These are phyloP conservation scores for Cataglyphis albicans DNA, from an alignment of 2,888 invertebrate species.

Conservation along the genomic window DNA sequence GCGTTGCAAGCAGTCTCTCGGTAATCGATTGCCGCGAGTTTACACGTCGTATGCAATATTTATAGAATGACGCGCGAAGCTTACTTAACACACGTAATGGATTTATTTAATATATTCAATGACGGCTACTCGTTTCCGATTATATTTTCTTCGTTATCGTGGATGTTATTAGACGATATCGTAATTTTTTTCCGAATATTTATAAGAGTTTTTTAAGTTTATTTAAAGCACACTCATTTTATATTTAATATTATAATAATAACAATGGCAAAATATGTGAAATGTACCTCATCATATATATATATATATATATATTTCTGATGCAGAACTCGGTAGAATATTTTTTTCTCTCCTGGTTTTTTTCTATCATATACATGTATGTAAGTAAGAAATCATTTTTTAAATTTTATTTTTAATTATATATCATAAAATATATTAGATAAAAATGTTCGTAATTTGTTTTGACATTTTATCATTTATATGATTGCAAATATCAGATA, in stretches of 20 bases:
- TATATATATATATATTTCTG: neutral
- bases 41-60: slow-evolving; percentile 48
- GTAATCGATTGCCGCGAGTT: slow-evolving; percentile 52
- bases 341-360: neutral
- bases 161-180: neutral
- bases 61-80: slow-evolving; percentile 45
- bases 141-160: neutral
- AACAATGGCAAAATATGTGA: neutral
- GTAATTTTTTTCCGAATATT: neutral
- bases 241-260: neutral
- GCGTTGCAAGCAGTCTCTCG: slow-evolving; percentile 23
- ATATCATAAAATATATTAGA: slow-evolving; percentile 5
- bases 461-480: neutral
- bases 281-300: neutral
- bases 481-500: neutral
- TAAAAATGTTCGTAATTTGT: neutral
- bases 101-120: slow-evolving; percentile 38
- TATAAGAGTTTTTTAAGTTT: neutral
- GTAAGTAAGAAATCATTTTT: neutral
- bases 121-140: neutral
- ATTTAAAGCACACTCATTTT: neutral
- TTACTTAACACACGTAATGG: slow-evolving; percentile 44
- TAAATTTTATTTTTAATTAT: neutral
- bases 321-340: neutral
- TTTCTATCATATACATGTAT: neutral